phyloP scores from a whole-genome alignment of 2,888 invertebrate species.

The Conops quadrifasciatus region DNA sequence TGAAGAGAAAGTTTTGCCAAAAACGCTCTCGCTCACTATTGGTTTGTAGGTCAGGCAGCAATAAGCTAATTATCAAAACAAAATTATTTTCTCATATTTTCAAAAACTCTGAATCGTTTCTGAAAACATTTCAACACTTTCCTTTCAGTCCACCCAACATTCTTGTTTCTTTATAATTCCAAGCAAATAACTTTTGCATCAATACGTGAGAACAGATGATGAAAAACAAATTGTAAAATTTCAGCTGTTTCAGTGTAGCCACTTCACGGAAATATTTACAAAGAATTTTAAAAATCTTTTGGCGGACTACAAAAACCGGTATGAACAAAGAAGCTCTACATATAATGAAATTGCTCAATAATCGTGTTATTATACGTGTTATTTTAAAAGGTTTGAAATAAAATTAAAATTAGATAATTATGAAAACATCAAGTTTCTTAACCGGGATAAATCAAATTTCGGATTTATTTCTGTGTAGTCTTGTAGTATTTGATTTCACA shows the following conservation, averaged over 20 bases:
- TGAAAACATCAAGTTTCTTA: no score
- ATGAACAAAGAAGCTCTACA: not conserved
- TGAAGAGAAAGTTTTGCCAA: conserved; percentile 20
- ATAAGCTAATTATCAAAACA: not conserved
- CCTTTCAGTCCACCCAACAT: not conserved
- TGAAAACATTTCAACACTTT: not conserved
- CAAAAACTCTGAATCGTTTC: not conserved
- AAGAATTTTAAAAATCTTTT: no score
- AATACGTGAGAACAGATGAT: not conserved
- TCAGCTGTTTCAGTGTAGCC: no score
- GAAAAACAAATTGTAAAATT: not conserved
- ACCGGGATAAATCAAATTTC: no score
- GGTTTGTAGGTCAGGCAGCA: not conserved
- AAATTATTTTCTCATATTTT: conserved; percentile 1
- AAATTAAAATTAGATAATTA: no score
- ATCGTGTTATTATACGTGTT: no score
- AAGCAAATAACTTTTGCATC: not conserved
- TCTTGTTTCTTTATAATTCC: not conserved
- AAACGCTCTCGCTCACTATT: not conserved
- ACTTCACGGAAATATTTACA: no score
- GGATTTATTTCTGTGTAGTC: no score
- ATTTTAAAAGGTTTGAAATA: no score
- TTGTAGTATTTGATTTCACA: no score
- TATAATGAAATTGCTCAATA: no score
- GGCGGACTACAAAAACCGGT: no score